A percentile compares a stretch with the other conserved stretches of the same genome.
phyloP scores from a whole-genome alignment of 2,113 vertebrate species.

The Toxostoma redivivum region DNA sequence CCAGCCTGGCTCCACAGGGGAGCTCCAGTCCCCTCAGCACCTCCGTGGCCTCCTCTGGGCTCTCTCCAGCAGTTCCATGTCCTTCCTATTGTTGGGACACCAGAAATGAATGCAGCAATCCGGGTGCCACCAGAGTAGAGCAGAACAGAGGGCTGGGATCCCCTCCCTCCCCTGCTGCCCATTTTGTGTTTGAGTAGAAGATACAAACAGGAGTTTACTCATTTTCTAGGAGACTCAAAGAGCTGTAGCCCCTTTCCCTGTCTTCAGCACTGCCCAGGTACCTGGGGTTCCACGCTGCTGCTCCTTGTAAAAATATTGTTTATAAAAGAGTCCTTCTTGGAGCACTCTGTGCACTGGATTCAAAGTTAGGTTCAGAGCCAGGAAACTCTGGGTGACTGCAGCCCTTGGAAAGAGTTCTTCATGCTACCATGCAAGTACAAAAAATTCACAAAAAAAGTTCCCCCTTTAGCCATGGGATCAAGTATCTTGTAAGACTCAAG shows the following conservation, averaged over 20 bases:
- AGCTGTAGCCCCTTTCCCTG: background rate
- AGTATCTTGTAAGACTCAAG: background rate
- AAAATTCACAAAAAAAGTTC: background rate
- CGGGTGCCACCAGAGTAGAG: background rate
- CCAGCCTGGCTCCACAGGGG: background rate
- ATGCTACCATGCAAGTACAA: background rate
- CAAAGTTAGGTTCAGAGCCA: background rate
- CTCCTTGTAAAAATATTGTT: background rate
- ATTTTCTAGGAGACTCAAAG: background rate
- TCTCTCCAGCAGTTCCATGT: rapidly evolving
- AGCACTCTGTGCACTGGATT: background rate
- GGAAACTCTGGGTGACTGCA: background rate
- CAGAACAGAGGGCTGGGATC: background rate
- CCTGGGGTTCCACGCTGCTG: rapidly evolving
- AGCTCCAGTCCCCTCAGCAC: background rate
- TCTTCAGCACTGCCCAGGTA: background rate
- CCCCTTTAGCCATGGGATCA: background rate
- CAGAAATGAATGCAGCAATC: background rate
- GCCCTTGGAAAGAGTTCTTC: background rate
- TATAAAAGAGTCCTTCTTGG: background rate
- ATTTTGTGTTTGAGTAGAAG: rapidly evolving
- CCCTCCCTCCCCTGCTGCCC: background rate
- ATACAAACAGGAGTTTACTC: background rate
- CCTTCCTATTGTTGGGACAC: no score
- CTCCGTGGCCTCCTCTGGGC: background rate